Conservation (phyloP, 1,140 invertebrate species). For the Hetaerina americana region DNA sequence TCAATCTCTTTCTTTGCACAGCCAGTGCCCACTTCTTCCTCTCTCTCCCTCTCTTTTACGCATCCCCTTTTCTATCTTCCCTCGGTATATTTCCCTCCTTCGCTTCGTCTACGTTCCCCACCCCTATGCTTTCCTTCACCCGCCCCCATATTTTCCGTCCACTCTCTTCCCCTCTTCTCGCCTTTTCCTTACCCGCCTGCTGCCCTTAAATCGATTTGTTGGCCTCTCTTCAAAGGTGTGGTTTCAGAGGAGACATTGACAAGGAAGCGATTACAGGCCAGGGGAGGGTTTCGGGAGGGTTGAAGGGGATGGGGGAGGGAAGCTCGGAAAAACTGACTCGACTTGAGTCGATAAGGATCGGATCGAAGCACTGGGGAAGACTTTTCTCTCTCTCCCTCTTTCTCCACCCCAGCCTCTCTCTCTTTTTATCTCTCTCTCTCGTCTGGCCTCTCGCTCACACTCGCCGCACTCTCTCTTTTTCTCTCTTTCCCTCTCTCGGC, state of each 20-base stretch:
- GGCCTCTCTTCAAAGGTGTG: not conserved
- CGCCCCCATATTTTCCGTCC: too few species aligned
- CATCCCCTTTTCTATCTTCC: too few species aligned
- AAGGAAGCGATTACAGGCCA: not conserved
- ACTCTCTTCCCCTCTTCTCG: not conserved
- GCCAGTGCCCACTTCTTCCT: not conserved
- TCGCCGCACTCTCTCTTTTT: too few species aligned
- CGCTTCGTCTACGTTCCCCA: not conserved
- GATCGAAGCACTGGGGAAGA: too few species aligned
- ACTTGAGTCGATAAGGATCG: not conserved
- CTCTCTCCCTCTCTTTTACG: not conserved
- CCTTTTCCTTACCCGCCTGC: too few species aligned
- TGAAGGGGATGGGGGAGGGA: too few species aligned
- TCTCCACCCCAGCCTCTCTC: not conserved
- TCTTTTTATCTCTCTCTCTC: not conserved
- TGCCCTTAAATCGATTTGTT: not conserved
- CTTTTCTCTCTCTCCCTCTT: not conserved
- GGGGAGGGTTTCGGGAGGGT: not conserved
- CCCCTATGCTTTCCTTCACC: not conserved
- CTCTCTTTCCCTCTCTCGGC: not conserved
- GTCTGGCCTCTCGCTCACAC: too few species aligned
- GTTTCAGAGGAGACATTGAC: not conserved
- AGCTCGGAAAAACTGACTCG: not conserved
- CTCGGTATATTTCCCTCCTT: not conserved
- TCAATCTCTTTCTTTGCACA: not conserved